Percentiles rank a stretch among this genome's conserved stretches.
phyloP scores from a whole-genome alignment of 2,113 vertebrate species.

The Bubo blakistoni region DNA sequence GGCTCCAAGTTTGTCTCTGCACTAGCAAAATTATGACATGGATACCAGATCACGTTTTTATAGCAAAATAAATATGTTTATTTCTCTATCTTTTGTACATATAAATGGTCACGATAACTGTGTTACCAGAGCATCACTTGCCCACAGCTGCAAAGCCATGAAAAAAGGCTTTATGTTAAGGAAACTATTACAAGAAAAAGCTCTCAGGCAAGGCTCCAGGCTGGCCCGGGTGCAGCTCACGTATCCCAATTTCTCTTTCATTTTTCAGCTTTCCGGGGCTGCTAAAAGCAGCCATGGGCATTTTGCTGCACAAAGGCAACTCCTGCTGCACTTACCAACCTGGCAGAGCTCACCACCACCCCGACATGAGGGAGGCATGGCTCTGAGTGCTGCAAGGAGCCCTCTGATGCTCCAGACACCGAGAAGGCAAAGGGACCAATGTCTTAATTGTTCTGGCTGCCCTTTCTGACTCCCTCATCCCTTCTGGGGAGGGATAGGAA shows the following conservation, averaged over 20 bases:
- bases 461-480: neutral
- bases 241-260: neutral
- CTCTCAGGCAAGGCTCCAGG: neutral
- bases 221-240: neutral
- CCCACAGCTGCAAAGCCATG: neutral
- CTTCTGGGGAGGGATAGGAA: neutral
- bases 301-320: neutral
- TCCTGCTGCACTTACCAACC: neutral
- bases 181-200: neutral
- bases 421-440: rapidly evolving
- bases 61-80: neutral
- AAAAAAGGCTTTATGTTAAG: neutral
- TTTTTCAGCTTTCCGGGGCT: neutral
- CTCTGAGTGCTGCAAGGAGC: neutral
- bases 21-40: rapidly evolving
- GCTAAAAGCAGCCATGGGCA: neutral
- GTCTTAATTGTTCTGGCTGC: too few species aligned
- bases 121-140: neutral
- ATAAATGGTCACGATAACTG: rapidly evolving
- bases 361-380: neutral
- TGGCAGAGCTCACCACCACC: neutral
- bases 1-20: neutral
- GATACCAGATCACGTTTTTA: neutral
- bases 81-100: neutral
- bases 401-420: neutral